These are phyloP conservation scores for Hofmannophila pseudospretella DNA, from an alignment of 2,888 invertebrate species.

Conservation along the genomic window DNA sequence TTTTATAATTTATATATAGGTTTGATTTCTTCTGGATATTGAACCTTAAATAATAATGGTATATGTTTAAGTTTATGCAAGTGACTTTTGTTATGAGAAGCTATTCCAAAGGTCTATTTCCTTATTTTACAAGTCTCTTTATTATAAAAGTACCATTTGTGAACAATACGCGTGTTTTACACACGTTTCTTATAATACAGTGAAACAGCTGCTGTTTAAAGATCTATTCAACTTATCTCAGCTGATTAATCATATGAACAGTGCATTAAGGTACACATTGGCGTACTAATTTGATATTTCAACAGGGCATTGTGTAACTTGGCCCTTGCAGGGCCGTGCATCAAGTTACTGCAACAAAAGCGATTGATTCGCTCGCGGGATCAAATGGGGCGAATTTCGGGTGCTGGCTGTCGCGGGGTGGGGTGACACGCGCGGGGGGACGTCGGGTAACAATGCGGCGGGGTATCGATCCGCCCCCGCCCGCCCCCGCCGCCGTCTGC, in stretches of 20 bases:
- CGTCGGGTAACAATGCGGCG: slow-evolving; percentile 71
- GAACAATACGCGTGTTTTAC: slow-evolving; percentile 12
- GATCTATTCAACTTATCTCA: slow-evolving; percentile 7
- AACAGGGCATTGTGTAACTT: slow-evolving; percentile 5
- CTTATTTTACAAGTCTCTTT: slow-evolving; percentile 5
- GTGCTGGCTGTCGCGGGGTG: slow-evolving; percentile 49
- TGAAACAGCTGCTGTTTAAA: slow-evolving; percentile 10
- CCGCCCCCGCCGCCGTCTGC: slow-evolving; percentile 46
- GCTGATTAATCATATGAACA: background rate
- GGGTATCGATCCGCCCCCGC: slow-evolving; percentile 67
- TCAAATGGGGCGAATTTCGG: slow-evolving; percentile 72
- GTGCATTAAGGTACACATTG: background rate
- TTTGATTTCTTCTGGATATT: too few species aligned
- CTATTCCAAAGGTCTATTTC: too few species aligned
- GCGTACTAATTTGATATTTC: background rate
- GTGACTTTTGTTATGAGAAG: too few species aligned
- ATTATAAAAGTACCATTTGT: slow-evolving; percentile 5
- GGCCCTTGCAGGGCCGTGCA: slow-evolving; percentile 44
- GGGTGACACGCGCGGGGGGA: slow-evolving; percentile 33
- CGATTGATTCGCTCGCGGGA: slow-evolving; percentile 69
- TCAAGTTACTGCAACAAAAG: slow-evolving; percentile 68
- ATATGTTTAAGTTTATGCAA: too few species aligned
- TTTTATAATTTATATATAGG: too few species aligned
- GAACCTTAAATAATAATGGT: too few species aligned
- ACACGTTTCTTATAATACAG: slow-evolving; percentile 1